phyloP scores from a whole-genome alignment of 2,113 vertebrate species.

The Lophotis ruficrista region DNA sequence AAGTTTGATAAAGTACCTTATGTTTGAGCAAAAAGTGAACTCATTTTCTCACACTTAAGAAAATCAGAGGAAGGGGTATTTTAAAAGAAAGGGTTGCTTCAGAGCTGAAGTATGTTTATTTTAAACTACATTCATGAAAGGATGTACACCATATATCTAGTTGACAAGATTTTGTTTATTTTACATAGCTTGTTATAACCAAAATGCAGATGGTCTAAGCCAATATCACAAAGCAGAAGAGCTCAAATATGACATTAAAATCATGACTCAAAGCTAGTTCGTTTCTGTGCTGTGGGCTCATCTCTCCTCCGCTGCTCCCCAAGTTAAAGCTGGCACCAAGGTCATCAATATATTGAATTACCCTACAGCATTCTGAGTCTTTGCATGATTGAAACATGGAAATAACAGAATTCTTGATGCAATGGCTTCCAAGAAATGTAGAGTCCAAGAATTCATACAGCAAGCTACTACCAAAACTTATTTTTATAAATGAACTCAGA shows the following conservation, averaged over 20 bases:
- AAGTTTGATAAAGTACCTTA: slow-evolving; percentile 69
- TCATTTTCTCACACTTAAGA: slow-evolving; percentile 14
- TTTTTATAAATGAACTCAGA: not conserved
- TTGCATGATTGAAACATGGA: not conserved
- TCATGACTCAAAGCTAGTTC: not conserved
- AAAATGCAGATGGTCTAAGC: not conserved
- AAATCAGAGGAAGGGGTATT: not conserved
- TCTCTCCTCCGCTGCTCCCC: not conserved
- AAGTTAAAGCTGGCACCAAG: not conserved
- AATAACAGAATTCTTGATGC: not conserved
- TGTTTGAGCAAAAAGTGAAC: slow-evolving; percentile 30
- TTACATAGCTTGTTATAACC: not conserved
- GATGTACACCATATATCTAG: not conserved
- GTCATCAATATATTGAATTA: not conserved
- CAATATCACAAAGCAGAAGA: not conserved
- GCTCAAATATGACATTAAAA: not conserved
- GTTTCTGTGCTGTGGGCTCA: not conserved
- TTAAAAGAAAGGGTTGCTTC: not conserved
- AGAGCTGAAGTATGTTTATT: not conserved
- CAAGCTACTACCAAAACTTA: not conserved
- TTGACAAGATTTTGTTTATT: not conserved
- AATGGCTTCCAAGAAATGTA: not conserved
- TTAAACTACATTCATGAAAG: not conserved
- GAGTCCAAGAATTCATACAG: not conserved
- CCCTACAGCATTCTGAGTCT: not conserved